phyloP scores from a whole-genome alignment of 1,140 invertebrate species.

The Drosophila pseudoananassae region DNA sequence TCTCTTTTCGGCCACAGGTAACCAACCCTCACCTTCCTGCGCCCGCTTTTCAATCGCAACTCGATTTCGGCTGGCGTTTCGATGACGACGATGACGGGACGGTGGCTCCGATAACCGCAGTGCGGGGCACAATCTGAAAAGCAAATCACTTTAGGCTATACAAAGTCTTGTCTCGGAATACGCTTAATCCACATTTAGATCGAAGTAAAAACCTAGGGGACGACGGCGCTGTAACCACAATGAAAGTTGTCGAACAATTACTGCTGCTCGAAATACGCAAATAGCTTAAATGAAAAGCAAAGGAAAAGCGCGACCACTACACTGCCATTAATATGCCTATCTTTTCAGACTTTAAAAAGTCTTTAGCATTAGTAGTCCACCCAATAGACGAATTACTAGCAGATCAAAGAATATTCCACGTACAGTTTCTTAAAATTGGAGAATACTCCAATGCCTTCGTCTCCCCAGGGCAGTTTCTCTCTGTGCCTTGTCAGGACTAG shows the following conservation, averaged over 20 bases:
- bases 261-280: constrained; percentile 78
- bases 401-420: too few relatives aligned
- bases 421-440: not conserved
- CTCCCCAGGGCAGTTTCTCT: not conserved
- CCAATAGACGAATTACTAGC: too few relatives aligned
- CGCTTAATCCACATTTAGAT: constrained; percentile 77
- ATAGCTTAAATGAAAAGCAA: constrained; percentile 71
- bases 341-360: not conserved
- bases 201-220: not conserved
- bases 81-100: constrained; percentile 27
- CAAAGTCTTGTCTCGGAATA: constrained; percentile 70
- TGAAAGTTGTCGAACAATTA: constrained; percentile 73
- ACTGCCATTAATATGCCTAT: not conserved
- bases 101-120: constrained; percentile 56
- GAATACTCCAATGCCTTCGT: too few relatives aligned
- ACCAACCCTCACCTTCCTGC: not conserved
- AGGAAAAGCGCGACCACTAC: constrained; percentile 12
- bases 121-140: constrained; percentile 76
- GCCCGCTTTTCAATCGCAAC: constrained; percentile 46
- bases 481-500: not conserved
- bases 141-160: constrained; percentile 77
- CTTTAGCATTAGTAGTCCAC: not conserved
- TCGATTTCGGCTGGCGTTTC: constrained; percentile 37
- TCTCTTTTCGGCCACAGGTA: constrained; percentile 19
- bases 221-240: constrained; percentile 35